Evolutionary conservation across 2,113 vertebrate genomes (phyloP), one percentile per base, ranked within the genome.

Genomic region (Rhagologus leucostigma): DNA sequence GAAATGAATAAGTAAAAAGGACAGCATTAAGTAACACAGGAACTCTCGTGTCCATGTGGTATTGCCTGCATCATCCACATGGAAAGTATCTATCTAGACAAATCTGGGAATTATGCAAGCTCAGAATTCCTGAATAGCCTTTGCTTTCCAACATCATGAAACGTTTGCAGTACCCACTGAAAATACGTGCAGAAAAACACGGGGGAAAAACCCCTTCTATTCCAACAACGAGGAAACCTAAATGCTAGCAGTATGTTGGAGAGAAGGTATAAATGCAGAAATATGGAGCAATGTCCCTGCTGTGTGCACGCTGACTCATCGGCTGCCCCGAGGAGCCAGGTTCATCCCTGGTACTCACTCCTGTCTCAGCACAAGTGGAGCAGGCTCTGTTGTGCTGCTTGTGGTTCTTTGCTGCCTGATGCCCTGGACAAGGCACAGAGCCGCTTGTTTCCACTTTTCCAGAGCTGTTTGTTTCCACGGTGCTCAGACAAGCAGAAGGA

Each of bases 71-170:
- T 93, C 70, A 79, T 69, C 70, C 95, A 91, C 93, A 91, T 87
- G 89, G 80, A 92, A 90, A 82, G 42, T 79, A 76, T 91, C 89
- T 85, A 86, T 77, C 86, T 78, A 52, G 86, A 71, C 75, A 89
- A 87, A 96, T 87, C 75, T 90, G 78, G 82, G 78, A 89, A 82
- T 91, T 83, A 85, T 55, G 78, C 78, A 93, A 95, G 81, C 49
- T 87, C 62, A 18, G 67, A 80, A 91, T 94, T 94, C 84, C 89
- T 77, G 57, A 91, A 50, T 83, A 89, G 30, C n/a, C 13, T 1
- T 83, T 70, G 33, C 57, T 70, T 85, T 91, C 27, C 27, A 21
- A 17, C 11, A 39, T 37, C 44, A 5, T 30, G 42, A 52, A 90
- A 56, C 13, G 46, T 70, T 83, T 73, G 74, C 13, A 29, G 11